Conservation (phyloP, 2,113 vertebrate genomes). For the Erythrocercus mccallii region DNA sequence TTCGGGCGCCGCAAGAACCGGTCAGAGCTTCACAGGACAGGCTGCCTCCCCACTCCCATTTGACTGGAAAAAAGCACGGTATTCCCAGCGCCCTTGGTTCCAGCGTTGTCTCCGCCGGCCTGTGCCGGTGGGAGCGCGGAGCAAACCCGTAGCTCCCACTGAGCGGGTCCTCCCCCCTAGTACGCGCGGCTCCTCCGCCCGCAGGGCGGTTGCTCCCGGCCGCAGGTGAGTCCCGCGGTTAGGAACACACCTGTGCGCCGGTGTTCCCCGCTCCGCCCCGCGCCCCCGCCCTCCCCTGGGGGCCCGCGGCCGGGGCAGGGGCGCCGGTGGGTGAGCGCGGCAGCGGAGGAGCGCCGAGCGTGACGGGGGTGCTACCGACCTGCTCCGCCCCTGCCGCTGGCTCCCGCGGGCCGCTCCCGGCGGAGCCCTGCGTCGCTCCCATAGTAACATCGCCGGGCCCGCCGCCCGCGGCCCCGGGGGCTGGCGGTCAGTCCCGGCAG, state of each 20-base stretch:
- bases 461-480: background rate
- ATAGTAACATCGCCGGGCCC: slow-evolving; percentile 18
- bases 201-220: no score
- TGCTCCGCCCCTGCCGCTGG: slow-evolving; percentile 2
- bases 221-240: fast-evolving
- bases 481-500: background rate
- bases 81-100: background rate
- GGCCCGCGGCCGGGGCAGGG: no score
- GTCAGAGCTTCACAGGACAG: fast-evolving
- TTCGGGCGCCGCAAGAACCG: fast-evolving
- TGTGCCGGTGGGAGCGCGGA: background rate
- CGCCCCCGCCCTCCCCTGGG: background rate
- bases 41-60: background rate
- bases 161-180: fast-evolving
- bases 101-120: fast-evolving
- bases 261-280: background rate
- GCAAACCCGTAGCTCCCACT: fast-evolving
- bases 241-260: no score
- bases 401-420: slow-evolving; percentile 13
- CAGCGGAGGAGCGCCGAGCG: background rate
- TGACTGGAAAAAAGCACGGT: fast-evolving
- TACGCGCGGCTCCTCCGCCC: no score
- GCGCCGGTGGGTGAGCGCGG: background rate
- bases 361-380: background rate
- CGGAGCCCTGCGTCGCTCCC: slow-evolving; percentile 55